Evolutionary conservation across 1,140 invertebrate species (phyloP), one percentile per base, ranked within the genome.

Genomic region (Drosophila albomicans): DNA sequence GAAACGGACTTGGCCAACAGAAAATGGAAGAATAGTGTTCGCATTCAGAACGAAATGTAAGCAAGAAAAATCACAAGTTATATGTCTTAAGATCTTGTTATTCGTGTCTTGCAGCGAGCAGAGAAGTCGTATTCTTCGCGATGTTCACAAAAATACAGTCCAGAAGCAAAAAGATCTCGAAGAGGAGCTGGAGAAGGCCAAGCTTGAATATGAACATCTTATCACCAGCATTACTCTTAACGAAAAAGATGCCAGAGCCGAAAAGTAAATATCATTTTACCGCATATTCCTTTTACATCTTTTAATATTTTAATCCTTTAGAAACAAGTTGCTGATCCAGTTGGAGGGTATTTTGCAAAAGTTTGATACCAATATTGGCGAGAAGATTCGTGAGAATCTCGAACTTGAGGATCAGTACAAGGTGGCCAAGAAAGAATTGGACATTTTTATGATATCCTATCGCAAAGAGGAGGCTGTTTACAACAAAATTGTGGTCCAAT

Each of bases 11-110:
- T 89, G 67, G 81, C 81, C 56, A 65, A 65, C 7, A 74, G 75
- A 16, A 89, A 90, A 30, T 90, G 85, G 85, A 70, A 82, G 5
- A 89, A 89, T 8, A 89, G 75, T 63, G 71, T 89, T 1, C 66
- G 65, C 3, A 89, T 89, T 5, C 85, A 89, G 20, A 89, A 85
- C 43, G 85, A 89, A 68, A 85, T 89, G 85, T 88, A 13, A 52
- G 71, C 65, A 11, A 3, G 7, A 15, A 5, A 11, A 62, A 10
- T 10, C 7, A 28, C 7, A 32, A 7, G 7, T 32, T 32, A 0
- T 7, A 32, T 8, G 1, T 8, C 30, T 6, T 38, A 13, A 0
- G 1, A 5, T 13, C 13, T 43, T 43, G 1, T 20, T 7, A 4
- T 8, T 7, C 0, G 0, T 61, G 5, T 13, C 3, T 51, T 30